A percentile compares a stretch with the other conserved stretches of the same genome.
phyloP scores from a whole-genome alignment of 2,888 invertebrate genomes.

The Dicyrtomina minuta region DNA sequence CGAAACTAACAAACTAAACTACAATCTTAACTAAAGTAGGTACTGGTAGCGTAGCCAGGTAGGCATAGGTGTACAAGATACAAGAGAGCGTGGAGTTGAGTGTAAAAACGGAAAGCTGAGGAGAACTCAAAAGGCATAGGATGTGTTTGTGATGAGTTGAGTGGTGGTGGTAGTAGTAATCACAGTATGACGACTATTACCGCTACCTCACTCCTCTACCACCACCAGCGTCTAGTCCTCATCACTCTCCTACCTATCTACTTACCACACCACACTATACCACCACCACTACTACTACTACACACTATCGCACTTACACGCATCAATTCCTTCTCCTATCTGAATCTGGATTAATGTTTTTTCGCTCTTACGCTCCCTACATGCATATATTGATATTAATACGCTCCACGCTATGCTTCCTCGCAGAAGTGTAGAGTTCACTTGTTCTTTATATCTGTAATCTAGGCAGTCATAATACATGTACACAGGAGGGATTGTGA shows the following conservation, averaged over 20 bases:
- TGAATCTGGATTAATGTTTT: constrained; percentile 24
- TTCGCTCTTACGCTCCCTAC: not conserved
- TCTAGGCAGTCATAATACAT: constrained; percentile 9
- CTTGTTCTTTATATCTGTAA: constrained; percentile 1
- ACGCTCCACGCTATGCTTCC: too few species aligned
- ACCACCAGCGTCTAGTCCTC: too few species aligned
- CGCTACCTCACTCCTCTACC: too few species aligned
- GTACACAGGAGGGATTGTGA: too few species aligned
- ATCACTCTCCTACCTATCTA: not conserved
- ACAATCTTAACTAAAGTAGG: too few species aligned
- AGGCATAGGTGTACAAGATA: too few species aligned
- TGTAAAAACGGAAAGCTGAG: not conserved
- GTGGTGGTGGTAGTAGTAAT: constrained; percentile 25
- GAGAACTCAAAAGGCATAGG: not conserved
- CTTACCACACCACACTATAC: too few species aligned
- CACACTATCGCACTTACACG: constrained; percentile 18
- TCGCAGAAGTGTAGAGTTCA: not conserved
- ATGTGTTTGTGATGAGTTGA: constrained; percentile 20
- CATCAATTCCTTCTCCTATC: constrained; percentile 6
- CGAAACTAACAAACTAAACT: too few species aligned
- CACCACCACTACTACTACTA: too few species aligned
- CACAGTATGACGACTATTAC: not conserved
- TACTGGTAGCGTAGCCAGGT: too few species aligned
- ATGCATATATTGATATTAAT: not conserved
- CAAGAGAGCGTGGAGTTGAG: too few species aligned